These are phyloP conservation scores for Melanotaenia parkinsoni DNA, from an alignment of 2,797 vertebrate species.

Conservation along the genomic window DNA sequence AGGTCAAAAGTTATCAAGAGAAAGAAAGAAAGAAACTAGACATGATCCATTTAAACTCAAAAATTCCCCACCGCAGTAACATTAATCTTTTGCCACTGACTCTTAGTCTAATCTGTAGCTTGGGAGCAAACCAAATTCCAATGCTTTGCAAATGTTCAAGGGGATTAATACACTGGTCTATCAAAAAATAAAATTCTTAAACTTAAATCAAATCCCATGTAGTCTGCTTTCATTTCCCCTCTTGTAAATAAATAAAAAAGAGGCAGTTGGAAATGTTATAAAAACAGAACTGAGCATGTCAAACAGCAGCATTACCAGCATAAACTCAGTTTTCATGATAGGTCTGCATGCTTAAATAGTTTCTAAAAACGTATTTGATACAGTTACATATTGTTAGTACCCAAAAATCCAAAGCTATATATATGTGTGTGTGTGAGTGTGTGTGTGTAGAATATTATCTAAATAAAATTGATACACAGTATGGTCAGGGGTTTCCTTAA, in stretches of 20 bases:
- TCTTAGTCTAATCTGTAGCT: conserved; percentile 57
- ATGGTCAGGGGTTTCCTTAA: too few species aligned
- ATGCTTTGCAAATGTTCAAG: conserved; percentile 36
- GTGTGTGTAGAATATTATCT: background rate
- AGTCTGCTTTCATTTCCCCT: background rate
- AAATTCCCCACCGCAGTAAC: conserved; percentile 61
- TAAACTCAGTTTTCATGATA: conserved; percentile 29
- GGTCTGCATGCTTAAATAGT: conserved; percentile 2
- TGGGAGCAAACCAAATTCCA: conserved; percentile 50
- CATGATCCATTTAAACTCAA: conserved; percentile 70
- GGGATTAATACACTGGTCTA: conserved; percentile 22
- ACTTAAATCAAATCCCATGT: conserved; percentile 9
- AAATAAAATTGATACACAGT: background rate
- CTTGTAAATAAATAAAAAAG: conserved; percentile 9
- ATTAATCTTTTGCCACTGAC: conserved; percentile 71
- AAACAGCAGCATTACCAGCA: conserved; percentile 24
- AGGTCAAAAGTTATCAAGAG: conserved; percentile 45
- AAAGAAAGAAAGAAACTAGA: conserved; percentile 47
- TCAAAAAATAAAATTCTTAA: conserved; percentile 10
- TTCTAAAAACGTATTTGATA: too few species aligned
- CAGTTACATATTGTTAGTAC: background rate
- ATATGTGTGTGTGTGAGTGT: too few species aligned
- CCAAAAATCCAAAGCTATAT: background rate
- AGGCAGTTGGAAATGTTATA: background rate
- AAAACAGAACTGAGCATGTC: conserved; percentile 48